A percentile compares a stretch with the other conserved stretches of the same genome.
phyloP scores from a whole-genome alignment of 92 coral and sea anemone species.

The Epizoanthus scotinus region DNA sequence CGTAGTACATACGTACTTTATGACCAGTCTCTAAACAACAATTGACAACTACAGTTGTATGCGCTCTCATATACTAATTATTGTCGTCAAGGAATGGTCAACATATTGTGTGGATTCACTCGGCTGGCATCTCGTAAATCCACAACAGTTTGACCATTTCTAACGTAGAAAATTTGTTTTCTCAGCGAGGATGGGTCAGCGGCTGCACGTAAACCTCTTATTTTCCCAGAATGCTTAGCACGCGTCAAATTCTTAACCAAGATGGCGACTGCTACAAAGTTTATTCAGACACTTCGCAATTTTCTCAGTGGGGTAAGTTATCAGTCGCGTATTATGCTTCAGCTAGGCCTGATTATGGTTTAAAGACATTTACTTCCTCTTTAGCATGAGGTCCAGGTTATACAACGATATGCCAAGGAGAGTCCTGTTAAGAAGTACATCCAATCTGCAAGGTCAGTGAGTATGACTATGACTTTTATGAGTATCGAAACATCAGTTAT shows the following conservation, averaged over 20 bases:
- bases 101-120: too few relatives aligned
- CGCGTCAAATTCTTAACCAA: slow-evolving; percentile 39
- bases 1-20: too few relatives aligned
- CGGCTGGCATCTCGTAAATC: too few relatives aligned
- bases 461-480: too few relatives aligned
- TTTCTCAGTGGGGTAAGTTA: slow-evolving; percentile 79
- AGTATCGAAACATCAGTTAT: too few relatives aligned
- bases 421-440: slow-evolving; percentile 22
- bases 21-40: too few relatives aligned
- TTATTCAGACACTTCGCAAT: slow-evolving; percentile 65
- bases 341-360: neutral
- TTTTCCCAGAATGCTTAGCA: slow-evolving; percentile 45
- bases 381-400: slow-evolving; percentile 25
- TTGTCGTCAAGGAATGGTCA: too few relatives aligned
- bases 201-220: neutral
- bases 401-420: slow-evolving; percentile 34
- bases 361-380: neutral
- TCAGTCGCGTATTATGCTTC: neutral
- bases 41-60: too few relatives aligned
- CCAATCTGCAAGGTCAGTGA: slow-evolving; percentile 23
- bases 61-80: too few relatives aligned
- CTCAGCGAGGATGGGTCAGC: neutral
- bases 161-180: too few relatives aligned
- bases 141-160: too few relatives aligned
- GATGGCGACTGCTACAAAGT: slow-evolving; percentile 88